Evolutionary conservation across 2,888 invertebrate genomes (phyloP).

Genomic region (Chloroclystis v-ata): DNA sequence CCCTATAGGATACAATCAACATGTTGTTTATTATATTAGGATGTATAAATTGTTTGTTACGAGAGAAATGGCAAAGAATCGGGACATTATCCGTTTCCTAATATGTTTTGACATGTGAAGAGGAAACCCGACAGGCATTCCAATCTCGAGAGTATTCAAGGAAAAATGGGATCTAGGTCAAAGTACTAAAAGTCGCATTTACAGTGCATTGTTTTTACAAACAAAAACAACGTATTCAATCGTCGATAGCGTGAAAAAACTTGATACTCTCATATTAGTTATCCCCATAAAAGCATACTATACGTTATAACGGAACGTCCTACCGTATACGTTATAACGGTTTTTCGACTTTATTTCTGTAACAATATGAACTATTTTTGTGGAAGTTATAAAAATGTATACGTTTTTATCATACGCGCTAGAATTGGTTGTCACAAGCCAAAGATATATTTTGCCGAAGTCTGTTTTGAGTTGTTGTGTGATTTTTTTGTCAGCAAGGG

Average conservation of each 20-base stretch:
- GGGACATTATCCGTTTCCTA: neutral
- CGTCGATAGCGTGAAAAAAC: conserved; percentile 29
- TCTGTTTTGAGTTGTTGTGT: conserved; percentile 38
- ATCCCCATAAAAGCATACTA: conserved; percentile 49
- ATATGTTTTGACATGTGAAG: conserved; percentile 2
- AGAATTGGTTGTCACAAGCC: conserved; percentile 47
- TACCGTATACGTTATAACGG: conserved; percentile 28
- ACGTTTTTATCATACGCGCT: conserved; percentile 49
- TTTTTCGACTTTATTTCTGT: conserved; percentile 34
- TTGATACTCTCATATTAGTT: conserved; percentile 52
- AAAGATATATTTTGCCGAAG: conserved; percentile 50
- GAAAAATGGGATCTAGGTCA: conserved; percentile 18
- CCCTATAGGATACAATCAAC: no score
- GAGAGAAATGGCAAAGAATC: neutral
- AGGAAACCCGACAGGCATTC: conserved; percentile 8
- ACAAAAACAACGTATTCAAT: conserved; percentile 47
- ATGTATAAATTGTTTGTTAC: neutral
- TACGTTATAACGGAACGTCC: conserved; percentile 26
- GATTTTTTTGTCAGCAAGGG: conserved; percentile 28
- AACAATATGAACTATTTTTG: conserved; percentile 28
- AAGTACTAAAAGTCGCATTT: conserved; percentile 30
- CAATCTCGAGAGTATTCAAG: conserved; percentile 1
- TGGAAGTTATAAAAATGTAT: conserved; percentile 27
- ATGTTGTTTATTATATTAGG: no score
- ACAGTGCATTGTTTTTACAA: conserved; percentile 36